Evolutionary conservation across 1,140 invertebrate genomes (phyloP).

Genomic region (Pseudachorutes palmiensis): DNA sequence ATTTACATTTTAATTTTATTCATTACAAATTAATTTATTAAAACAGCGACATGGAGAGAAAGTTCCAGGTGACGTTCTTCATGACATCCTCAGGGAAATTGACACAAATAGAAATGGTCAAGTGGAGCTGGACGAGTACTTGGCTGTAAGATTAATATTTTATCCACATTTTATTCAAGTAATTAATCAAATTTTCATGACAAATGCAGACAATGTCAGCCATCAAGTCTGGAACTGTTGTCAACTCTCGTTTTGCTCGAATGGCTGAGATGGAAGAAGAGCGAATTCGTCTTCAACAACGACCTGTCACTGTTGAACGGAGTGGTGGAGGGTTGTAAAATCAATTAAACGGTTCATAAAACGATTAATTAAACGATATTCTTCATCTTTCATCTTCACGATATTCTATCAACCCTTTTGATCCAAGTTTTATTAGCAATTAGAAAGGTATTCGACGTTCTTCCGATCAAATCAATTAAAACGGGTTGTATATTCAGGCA

Average conservation of each 20-base stretch:
- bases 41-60: constrained; percentile 79
- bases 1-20: constrained; percentile 7
- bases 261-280: constrained; percentile 85
- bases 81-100: constrained; percentile 94
- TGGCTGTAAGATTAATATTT: constrained; percentile 65
- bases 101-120: constrained; percentile 99
- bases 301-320: constrained; percentile 69
- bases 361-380: too few species aligned
- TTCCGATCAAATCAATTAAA: too few species aligned
- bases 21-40: constrained; percentile 19
- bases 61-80: constrained; percentile 87
- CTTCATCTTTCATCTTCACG: too few species aligned
- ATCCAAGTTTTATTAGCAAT: too few species aligned
- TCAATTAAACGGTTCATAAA: too few species aligned
- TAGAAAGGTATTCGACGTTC: too few species aligned
- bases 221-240: constrained; percentile 85
- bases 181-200: neutral
- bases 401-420: too few species aligned
- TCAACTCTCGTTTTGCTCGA: constrained; percentile 78
- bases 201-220: constrained; percentile 85
- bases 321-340: constrained; percentile 90
- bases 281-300: constrained; percentile 61
- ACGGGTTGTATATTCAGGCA: too few species aligned
- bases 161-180: neutral
- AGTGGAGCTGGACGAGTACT: constrained; percentile 96